Evolutionary conservation across 2,797 vertebrate genomes (phyloP).

Genomic region (Peromyscus melanophrys): DNA sequence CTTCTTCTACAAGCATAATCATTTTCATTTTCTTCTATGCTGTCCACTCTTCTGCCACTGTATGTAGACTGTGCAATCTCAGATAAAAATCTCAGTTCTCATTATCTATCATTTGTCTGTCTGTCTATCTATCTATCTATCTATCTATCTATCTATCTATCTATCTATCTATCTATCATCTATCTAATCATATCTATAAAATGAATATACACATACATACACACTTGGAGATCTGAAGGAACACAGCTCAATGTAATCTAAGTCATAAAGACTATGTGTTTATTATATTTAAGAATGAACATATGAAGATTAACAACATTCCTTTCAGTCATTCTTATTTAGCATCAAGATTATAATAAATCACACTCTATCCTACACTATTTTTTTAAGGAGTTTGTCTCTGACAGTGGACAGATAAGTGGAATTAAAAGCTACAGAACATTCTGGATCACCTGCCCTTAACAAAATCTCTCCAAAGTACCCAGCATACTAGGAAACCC

Average conservation of each 20-base stretch:
- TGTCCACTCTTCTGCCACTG: background rate
- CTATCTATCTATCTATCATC: background rate
- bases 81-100: conserved; percentile 20
- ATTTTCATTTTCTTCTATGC: background rate
- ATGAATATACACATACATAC: background rate
- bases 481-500: conserved; percentile 67
- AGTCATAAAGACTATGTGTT: background rate
- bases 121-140: background rate
- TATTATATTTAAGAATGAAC: background rate
- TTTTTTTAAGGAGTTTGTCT: background rate
- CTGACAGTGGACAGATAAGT: background rate
- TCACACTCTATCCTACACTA: background rate
- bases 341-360: background rate
- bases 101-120: background rate
- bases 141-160: background rate
- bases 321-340: conserved; percentile 32
- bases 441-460: conserved; percentile 64
- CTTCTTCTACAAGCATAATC: background rate
- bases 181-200: background rate
- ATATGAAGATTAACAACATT: background rate
- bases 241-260: background rate
- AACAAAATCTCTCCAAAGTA: conserved; percentile 61
- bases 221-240: background rate
- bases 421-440: conserved; percentile 77
- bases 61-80: background rate